A percentile compares a stretch with the other conserved stretches of the same genome.
phyloP scores from a whole-genome alignment of 2,113 vertebrate species.

The Crocuta crocuta region DNA sequence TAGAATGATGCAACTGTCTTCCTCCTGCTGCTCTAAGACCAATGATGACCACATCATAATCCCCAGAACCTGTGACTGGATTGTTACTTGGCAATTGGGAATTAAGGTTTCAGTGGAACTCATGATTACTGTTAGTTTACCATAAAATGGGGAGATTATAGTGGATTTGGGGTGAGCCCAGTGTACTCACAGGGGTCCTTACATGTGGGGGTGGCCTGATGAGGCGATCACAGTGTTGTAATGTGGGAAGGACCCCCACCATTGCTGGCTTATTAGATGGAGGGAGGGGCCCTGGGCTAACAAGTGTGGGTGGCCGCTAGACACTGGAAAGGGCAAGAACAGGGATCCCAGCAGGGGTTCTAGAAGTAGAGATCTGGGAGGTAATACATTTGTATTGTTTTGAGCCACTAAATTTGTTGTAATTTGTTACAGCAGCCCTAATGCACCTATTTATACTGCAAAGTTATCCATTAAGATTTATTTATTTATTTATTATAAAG shows the following conservation, averaged over 20 bases:
- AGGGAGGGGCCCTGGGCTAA: not conserved
- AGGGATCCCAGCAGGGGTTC: not conserved
- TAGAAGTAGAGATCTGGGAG: not conserved
- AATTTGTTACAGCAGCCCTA: not conserved
- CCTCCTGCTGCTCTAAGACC: too few relatives aligned
- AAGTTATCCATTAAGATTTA: not conserved
- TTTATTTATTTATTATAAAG: not conserved
- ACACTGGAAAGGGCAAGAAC: not conserved
- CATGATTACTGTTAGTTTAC: not conserved
- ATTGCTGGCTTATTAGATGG: too few relatives aligned
- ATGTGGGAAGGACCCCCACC: not conserved
- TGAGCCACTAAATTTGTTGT: not conserved
- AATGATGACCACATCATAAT: not conserved
- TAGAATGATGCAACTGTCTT: not conserved
- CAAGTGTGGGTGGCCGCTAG: not conserved
- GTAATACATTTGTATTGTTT: not conserved
- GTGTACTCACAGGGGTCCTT: not conserved
- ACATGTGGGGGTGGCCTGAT: not conserved
- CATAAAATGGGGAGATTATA: not conserved
- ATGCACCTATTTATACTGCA: not conserved
- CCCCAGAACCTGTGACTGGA: not conserved
- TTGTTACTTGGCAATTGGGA: not conserved
- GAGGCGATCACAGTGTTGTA: not conserved
- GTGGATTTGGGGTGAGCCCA: not conserved
- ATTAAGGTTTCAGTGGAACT: not conserved